Percentiles rank a stretch among this genome's conserved stretches.
These are phyloP conservation scores for Julus scandinavius DNA, from an alignment of 2,888 invertebrate species.

Conservation along the genomic window DNA sequence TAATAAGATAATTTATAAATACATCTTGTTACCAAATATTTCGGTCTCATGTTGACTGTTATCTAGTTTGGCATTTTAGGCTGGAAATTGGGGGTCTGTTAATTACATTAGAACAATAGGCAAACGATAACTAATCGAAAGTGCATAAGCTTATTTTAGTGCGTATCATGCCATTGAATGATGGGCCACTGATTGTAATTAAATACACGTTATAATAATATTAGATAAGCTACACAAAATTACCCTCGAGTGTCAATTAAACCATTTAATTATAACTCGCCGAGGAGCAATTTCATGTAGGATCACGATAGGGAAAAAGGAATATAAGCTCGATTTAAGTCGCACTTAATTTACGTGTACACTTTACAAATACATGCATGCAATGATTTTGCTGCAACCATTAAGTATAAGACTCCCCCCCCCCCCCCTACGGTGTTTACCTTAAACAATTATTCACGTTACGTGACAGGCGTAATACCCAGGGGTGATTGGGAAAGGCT, in stretches of 20 bases:
- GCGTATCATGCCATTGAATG: not conserved
- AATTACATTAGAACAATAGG: not conserved
- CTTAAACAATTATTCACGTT: slow-evolving; percentile 10
- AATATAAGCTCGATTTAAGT: not conserved
- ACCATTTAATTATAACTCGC: not conserved
- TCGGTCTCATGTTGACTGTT: no score
- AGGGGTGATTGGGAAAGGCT: not conserved
- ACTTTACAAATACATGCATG: not conserved
- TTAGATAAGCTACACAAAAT: not conserved
- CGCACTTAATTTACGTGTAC: not conserved
- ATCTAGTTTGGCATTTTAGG: no score
- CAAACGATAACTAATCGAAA: not conserved
- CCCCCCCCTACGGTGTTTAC: not conserved
- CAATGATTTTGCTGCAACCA: not conserved
- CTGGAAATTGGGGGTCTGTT: no score
- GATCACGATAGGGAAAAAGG: no score
- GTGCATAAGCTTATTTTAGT: not conserved
- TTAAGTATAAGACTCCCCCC: not conserved
- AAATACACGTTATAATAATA: not conserved
- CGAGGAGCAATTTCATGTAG: not conserved
- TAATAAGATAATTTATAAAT: no score
- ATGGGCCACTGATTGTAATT: not conserved
- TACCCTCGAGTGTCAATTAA: not conserved
- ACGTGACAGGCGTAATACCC: slow-evolving; percentile 10
- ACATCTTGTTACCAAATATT: no score